These are phyloP conservation scores for Pissodes strobi DNA, from an alignment of 1,140 invertebrate species.

Conservation along the genomic window DNA sequence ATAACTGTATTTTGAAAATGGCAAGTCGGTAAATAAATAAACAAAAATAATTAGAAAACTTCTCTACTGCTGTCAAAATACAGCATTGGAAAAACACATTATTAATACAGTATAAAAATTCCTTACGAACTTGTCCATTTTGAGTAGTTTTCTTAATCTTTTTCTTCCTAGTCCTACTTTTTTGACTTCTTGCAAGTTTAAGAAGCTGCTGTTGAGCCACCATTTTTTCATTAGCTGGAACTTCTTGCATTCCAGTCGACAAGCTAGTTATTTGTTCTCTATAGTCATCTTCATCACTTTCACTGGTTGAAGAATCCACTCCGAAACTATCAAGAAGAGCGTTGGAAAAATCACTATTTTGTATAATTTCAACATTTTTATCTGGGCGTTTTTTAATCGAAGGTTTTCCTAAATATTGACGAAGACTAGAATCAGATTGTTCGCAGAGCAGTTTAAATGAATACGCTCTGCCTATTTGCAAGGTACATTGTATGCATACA, in stretches of 20 bases:
- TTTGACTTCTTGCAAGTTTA: conserved; percentile 49
- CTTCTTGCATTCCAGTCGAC: conserved; percentile 33
- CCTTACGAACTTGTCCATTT: conserved; percentile 7
- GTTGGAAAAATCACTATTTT: conserved; percentile 37
- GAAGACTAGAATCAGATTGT: conserved; percentile 55
- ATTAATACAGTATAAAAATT: background rate
- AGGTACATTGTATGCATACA: conserved; percentile 57
- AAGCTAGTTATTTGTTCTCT: conserved; percentile 41
- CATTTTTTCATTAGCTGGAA: conserved; percentile 48
- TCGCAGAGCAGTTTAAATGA: conserved; percentile 59
- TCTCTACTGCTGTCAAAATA: background rate
- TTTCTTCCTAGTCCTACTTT: conserved; percentile 48
- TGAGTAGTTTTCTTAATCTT: conserved; percentile 34
- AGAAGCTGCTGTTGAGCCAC: conserved; percentile 54
- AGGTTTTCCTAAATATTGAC: conserved; percentile 53
- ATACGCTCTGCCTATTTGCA: conserved; percentile 57
- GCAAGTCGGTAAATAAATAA: too few relatives aligned
- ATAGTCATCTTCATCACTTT: conserved; percentile 49
- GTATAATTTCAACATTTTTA: conserved; percentile 36
- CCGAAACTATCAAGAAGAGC: conserved; percentile 39
- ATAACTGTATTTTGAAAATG: too few relatives aligned
- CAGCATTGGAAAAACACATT: background rate
- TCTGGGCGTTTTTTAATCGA: conserved; percentile 23
- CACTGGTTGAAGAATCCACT: conserved; percentile 43
- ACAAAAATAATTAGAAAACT: background rate